Conservation (phyloP, 2,888 invertebrate species). For the Dilophus febrilis region DNA sequence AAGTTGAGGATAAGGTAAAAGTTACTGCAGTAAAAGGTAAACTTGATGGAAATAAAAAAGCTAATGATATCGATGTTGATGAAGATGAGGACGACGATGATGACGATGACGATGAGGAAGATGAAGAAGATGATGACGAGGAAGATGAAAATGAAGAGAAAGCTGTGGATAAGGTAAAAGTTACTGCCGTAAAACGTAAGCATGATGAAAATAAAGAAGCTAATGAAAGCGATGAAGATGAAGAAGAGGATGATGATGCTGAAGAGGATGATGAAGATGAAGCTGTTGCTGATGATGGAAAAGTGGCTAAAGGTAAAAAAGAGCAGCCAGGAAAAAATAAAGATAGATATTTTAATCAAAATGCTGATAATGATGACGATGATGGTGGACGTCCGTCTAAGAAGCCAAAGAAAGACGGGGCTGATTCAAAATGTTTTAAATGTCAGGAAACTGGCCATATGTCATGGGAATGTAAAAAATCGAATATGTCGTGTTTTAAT, state of each 20-base stretch:
- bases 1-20: not conserved
- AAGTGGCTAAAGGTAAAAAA: not conserved
- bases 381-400: not conserved
- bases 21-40: not conserved
- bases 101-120: not conserved
- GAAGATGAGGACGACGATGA: not conserved
- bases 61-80: not conserved
- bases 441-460: slow-evolving; percentile 5
- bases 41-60: not conserved
- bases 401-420: not conserved
- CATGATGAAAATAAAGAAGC: not conserved
- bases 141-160: not conserved
- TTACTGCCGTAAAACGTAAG: not conserved
- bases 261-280: not conserved
- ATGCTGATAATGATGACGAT: not conserved
- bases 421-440: slow-evolving; percentile 1
- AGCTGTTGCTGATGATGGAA: not conserved
- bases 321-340: not conserved
- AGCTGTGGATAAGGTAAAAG: not conserved
- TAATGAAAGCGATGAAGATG: not conserved
- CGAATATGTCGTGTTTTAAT: not conserved
- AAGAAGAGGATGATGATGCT: not conserved
- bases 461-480: slow-evolving; percentile 3
- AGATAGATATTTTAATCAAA: not conserved
- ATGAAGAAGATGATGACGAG: not conserved